Evolutionary conservation across 2,797 vertebrate species (phyloP).

Genomic region (Pangasius krempfi): DNA sequence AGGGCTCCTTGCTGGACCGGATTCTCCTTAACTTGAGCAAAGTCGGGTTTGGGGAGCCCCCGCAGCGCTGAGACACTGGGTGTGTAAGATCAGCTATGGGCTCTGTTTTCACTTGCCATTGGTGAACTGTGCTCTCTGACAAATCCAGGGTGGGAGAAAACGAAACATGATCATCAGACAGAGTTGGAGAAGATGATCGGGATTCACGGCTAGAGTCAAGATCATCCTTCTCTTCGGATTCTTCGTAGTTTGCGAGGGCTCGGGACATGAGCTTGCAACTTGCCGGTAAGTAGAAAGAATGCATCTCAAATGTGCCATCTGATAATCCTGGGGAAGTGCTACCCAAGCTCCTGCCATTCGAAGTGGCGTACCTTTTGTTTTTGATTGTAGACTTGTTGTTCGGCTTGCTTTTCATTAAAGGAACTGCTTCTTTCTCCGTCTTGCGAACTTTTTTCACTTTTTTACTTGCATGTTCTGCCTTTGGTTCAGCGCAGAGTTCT

Average conservation of each 20-base stretch:
- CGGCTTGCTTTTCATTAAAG: constrained; percentile 23
- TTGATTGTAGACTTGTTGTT: constrained; percentile 48
- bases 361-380: constrained; percentile 34
- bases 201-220: constrained; percentile 57
- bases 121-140: constrained; percentile 30
- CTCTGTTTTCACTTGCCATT: constrained; percentile 56
- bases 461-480: constrained; percentile 24
- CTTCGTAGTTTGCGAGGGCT: constrained; percentile 71
- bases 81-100: constrained; percentile 51
- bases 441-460: constrained; percentile 42
- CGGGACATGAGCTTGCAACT: constrained; percentile 73
- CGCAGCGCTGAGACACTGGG: constrained; percentile 44
- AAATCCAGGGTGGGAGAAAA: constrained; percentile 18
- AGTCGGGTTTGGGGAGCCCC: constrained; percentile 66
- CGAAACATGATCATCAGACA: neutral
- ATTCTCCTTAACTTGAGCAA: constrained; percentile 56
- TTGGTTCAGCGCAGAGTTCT: constrained; percentile 46
- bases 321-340: constrained; percentile 51
- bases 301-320: constrained; percentile 62
- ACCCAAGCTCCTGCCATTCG: constrained; percentile 48
- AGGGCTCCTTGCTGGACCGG: constrained; percentile 68
- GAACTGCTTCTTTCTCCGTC: constrained; percentile 3
- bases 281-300: constrained; percentile 70
- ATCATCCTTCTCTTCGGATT: constrained; percentile 63
- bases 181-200: constrained; percentile 33